Evolutionary conservation across 2,888 invertebrate genomes (phyloP), one percentile per base, ranked within the genome.

Genomic region (Troilus luridus): DNA sequence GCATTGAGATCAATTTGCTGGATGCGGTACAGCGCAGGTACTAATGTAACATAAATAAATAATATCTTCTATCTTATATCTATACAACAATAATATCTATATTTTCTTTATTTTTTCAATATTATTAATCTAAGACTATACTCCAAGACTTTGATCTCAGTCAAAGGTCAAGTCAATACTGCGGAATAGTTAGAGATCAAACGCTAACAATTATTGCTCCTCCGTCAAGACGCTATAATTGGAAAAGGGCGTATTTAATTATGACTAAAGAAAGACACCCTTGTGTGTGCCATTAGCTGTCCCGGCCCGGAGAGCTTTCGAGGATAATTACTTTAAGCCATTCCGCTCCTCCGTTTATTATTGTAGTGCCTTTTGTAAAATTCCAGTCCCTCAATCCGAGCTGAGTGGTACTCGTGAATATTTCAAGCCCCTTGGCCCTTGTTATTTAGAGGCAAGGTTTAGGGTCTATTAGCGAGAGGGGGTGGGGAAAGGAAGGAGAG

Each of bases 321-420:
- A 41, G 72, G 27, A 77, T 77, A 77, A 77, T 77, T 77, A 77
- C 72, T 77, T 77, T 41, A 77, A 77, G 72, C 72, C 67, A 67
- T 67, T 67, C 67, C 14, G 24, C 67, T 14, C 72, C 72, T 77
- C 72, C 72, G 72, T 77, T 77, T 77, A 77, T 77, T 77, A 77
- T 77, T 77, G 72, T 77, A 77, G 72, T 77, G 41, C 72, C 72
- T 77, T 77, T 77, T 77, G 72, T 77, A 77, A 77, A 77, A 77
- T 77, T 77, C 72, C 72, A 77, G 72, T 77, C 72, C 72, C 72
- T 77, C 72, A 77, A 77, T 77, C 72, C 41, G 72, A 41, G 72
- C 72, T 77, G 72, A 77, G 72, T 77, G 72, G 72, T 77, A 77
- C 72, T 77, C 72, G 72, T 77, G 72, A 77, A 77, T 77, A 77